Evolutionary conservation across 2,888 invertebrate genomes (phyloP).

Genomic region (Pachycephus smyrnensis): DNA sequence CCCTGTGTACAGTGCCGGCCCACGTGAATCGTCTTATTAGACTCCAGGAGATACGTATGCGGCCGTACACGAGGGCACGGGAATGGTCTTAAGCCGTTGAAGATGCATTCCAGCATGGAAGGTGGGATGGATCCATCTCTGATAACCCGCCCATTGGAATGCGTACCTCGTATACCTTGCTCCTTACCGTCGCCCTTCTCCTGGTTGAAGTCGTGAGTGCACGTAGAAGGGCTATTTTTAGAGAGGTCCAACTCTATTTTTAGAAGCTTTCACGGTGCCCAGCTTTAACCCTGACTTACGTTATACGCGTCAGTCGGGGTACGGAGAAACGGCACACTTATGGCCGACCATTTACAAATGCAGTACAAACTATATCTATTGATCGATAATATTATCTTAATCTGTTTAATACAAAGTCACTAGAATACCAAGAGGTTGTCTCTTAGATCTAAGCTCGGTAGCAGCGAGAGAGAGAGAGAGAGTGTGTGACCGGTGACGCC

Average conservation of each 20-base stretch:
- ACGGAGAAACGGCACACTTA: constrained; percentile 19
- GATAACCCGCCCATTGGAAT: constrained; percentile 65
- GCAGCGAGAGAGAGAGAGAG: not conserved
- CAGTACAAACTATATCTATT: not conserved
- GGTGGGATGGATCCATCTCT: constrained; percentile 64
- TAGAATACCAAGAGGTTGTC: not conserved
- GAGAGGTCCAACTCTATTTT: constrained; percentile 63
- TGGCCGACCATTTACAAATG: not conserved
- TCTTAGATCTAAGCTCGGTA: not conserved
- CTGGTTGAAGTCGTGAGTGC: constrained; percentile 17
- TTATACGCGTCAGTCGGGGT: constrained; percentile 40
- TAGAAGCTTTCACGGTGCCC: constrained; percentile 60
- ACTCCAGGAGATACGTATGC: not conserved
- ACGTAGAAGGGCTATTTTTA: constrained; percentile 57
- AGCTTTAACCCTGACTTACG: constrained; percentile 65
- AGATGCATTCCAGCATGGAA: constrained; percentile 47
- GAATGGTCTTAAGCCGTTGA: not conserved
- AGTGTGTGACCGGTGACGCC: not conserved
- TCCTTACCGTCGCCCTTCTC: constrained; percentile 13
- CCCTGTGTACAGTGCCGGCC: constrained; percentile 9
- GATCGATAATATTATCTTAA: not conserved
- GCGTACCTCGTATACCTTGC: constrained; percentile 60
- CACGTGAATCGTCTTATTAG: constrained; percentile 12
- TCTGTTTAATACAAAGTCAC: not conserved
- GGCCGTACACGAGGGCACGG: not conserved